These are phyloP conservation scores for Noctua pronuba DNA, from an alignment of 2,888 invertebrate species.

Conservation along the genomic window DNA sequence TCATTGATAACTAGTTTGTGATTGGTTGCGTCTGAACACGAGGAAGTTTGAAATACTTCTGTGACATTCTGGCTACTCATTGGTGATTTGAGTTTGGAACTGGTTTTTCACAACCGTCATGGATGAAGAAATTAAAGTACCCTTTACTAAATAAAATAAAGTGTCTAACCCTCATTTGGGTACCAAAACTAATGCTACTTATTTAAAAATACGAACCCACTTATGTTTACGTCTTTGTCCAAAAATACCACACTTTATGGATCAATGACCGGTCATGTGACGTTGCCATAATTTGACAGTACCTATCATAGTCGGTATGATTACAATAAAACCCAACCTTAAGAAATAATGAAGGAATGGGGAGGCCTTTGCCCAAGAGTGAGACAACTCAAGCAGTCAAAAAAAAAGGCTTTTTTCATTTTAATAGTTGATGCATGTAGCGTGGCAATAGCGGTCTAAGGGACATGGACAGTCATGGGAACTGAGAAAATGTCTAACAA, in stretches of 20 bases:
- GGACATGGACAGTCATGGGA: no score
- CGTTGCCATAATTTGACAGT: slow-evolving; percentile 4
- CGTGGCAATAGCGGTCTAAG: neutral
- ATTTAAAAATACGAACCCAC: neutral
- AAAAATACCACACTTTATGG: neutral
- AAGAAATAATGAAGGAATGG: neutral
- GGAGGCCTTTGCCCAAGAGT: no score
- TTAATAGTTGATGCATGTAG: neutral
- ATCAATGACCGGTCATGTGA: slow-evolving; percentile 1
- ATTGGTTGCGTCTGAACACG: neutral
- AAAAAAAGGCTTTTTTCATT: slow-evolving; percentile 1
- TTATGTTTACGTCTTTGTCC: neutral
- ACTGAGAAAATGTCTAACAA: no score
- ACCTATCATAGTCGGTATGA: neutral
- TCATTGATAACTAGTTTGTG: neutral
- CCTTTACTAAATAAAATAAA: neutral
- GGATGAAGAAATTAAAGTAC: neutral
- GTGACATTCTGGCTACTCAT: neutral
- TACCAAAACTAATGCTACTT: neutral
- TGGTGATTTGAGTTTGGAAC: neutral
- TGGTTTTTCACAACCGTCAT: neutral
- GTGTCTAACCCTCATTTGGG: neutral
- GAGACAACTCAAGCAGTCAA: no score
- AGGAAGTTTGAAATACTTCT: neutral
- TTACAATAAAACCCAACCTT: neutral